A percentile compares a stretch with the other conserved stretches of the same genome.
Conservation (phyloP, 2,797 vertebrate species). For the Telmatherina bonti region DNA sequence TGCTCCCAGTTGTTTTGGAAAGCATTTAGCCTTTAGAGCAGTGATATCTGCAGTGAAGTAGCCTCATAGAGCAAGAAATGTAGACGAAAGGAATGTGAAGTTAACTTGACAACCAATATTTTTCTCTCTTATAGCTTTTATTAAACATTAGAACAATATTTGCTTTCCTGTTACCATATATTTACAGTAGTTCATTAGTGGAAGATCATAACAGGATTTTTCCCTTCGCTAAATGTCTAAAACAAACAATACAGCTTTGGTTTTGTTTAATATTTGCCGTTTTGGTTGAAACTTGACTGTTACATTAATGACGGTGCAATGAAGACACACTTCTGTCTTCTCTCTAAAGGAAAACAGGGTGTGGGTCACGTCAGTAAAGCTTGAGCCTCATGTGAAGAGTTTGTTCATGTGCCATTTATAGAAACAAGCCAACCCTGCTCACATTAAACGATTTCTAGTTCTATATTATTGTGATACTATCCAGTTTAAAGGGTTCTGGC, state of each 20-base stretch:
- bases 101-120: conserved; percentile 17
- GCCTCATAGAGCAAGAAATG: conserved; percentile 52
- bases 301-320: conserved; percentile 76
- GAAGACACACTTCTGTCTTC: conserved; percentile 61
- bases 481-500: neutral
- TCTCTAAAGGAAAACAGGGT: conserved; percentile 68
- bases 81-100: conserved; percentile 72
- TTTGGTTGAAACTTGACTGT: conserved; percentile 73
- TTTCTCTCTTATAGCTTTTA: conserved; percentile 25
- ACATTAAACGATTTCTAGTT: neutral
- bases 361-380: conserved; percentile 18
- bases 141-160: conserved; percentile 16
- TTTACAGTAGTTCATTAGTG: conserved; percentile 14
- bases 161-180: conserved; percentile 1
- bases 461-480: neutral
- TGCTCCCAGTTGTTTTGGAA: conserved; percentile 17
- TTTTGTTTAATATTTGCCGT: conserved; percentile 13
- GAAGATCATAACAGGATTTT: conserved; percentile 11
- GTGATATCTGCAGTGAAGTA: conserved; percentile 57
- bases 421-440: neutral
- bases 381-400: conserved; percentile 30
- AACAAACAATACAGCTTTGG: conserved; percentile 27
- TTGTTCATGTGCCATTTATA: conserved; percentile 17
- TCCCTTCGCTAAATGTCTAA: conserved; percentile 47
- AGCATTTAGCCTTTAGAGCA: conserved; percentile 48